These are phyloP conservation scores for Heteromormyrus szaboi DNA, from an alignment of 2,797 vertebrate genomes.

Conservation along the genomic window DNA sequence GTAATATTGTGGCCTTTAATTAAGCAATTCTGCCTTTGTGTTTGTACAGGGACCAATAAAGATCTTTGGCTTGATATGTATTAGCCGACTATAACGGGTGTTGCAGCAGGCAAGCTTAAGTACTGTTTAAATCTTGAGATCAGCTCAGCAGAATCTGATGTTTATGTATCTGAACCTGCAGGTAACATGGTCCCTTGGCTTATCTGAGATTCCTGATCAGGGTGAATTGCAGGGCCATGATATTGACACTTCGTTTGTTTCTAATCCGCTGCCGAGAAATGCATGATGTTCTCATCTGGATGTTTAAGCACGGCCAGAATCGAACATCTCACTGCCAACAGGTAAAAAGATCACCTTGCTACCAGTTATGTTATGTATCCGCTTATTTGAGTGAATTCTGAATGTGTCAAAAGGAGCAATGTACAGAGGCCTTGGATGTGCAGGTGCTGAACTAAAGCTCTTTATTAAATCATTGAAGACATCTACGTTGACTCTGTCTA, in stretches of 20 bases:
- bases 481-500: not conserved
- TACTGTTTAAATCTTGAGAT: conserved; percentile 5
- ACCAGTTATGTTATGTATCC: not conserved
- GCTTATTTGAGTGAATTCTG: not conserved
- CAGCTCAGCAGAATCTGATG: not conserved
- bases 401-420: not conserved
- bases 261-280: not conserved
- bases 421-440: not conserved
- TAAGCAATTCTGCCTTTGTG: conserved; percentile 5
- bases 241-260: not conserved
- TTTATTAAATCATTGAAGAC: not conserved
- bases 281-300: not conserved
- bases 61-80: not conserved
- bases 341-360: not conserved
- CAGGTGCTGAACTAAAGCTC: not conserved
- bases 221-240: not conserved
- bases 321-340: not conserved
- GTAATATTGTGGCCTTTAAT: conserved; percentile 5
- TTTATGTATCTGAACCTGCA: not conserved
- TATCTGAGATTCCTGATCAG: not conserved
- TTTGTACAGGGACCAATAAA: not conserved
- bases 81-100: not conserved
- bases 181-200: not conserved
- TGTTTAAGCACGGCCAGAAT: not conserved
- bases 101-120: not conserved